A percentile compares a stretch with the other conserved stretches of the same genome.
Conservation (phyloP, 92 coral and sea anemone species). For the Montipora capitata region DNA sequence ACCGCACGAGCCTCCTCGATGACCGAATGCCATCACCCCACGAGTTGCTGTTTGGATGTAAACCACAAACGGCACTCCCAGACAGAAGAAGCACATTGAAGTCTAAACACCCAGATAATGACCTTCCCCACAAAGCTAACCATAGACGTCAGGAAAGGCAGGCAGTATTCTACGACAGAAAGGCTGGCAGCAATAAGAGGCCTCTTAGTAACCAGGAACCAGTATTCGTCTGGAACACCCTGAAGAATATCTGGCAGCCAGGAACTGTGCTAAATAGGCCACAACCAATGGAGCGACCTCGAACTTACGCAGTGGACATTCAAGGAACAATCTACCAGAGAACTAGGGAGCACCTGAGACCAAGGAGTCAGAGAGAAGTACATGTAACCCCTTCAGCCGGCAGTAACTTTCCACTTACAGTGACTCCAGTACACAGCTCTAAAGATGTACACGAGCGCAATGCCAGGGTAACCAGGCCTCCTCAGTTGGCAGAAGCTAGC, state of each 20-base stretch:
- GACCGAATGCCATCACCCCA: background rate
- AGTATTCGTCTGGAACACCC: too few relatives aligned
- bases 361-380: too few relatives aligned
- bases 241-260: background rate
- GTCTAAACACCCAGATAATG: slow-evolving; percentile 56
- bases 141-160: background rate
- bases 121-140: slow-evolving; percentile 65
- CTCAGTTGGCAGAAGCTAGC: background rate
- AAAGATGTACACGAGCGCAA: background rate
- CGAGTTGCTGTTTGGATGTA: background rate
- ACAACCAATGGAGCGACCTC: background rate
- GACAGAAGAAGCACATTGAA: slow-evolving; percentile 37
- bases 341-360: too few relatives aligned
- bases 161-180: background rate
- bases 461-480: background rate
- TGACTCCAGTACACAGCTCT: background rate
- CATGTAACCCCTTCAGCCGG: background rate
- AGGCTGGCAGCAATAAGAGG: background rate
- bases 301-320: background rate
- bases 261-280: background rate
- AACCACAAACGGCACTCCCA: slow-evolving; percentile 54
- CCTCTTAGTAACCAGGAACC: too few relatives aligned
- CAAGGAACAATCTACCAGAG: too few relatives aligned
- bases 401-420: background rate
- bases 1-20: slow-evolving; percentile 30